Percentiles rank a stretch among this genome's conserved stretches.
Conservation (phyloP, 2,797 vertebrate species). For the Danio choprae region DNA sequence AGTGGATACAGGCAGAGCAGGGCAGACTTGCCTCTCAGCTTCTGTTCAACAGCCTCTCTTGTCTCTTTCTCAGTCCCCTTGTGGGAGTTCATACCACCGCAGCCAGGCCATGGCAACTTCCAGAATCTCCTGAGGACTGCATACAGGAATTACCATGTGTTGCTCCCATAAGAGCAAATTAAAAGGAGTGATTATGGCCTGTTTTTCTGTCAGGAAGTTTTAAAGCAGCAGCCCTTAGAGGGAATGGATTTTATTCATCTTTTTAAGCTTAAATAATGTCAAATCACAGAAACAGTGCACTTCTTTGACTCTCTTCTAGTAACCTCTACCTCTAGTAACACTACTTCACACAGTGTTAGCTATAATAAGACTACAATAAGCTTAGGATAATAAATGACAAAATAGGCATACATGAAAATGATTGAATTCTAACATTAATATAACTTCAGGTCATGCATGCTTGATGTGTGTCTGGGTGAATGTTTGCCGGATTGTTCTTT, state of each 20-base stretch:
- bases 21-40: conserved; percentile 44
- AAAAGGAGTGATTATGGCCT: conserved; percentile 45
- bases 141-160: conserved; percentile 48
- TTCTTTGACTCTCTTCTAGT: neutral
- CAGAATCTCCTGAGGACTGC: conserved; percentile 46
- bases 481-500: conserved; percentile 1
- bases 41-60: conserved; percentile 28
- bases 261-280: neutral
- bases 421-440: neutral
- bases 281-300: neutral
- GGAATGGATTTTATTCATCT: conserved; percentile 4
- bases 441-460: neutral
- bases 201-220: conserved; percentile 43
- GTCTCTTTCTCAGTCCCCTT: conserved; percentile 16
- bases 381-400: too few relatives aligned
- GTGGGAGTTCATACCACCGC: conserved; percentile 17
- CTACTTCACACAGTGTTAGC: too few relatives aligned
- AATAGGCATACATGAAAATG: too few relatives aligned
- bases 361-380: too few relatives aligned
- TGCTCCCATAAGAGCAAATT: conserved; percentile 39
- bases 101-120: conserved; percentile 46
- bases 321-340: too few relatives aligned
- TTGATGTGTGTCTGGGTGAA: neutral
- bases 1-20: conserved; percentile 62
- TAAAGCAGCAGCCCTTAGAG: conserved; percentile 4